Evolutionary conservation across 2,113 vertebrate genomes (phyloP).

Genomic region (Grammatotria lemairii): DNA sequence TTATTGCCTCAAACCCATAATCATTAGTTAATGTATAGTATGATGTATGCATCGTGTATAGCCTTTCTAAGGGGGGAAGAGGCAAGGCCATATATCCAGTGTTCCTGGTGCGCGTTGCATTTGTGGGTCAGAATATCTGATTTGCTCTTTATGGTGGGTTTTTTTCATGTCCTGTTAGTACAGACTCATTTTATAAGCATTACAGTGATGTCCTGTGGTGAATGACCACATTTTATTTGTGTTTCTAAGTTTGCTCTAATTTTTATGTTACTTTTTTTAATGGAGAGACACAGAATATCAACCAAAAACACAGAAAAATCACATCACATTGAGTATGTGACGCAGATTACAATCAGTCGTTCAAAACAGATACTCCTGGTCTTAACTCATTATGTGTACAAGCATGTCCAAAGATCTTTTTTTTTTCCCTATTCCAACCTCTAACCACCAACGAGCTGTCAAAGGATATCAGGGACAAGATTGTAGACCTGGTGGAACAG

Average conservation of each 20-base stretch:
- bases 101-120: neutral
- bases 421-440: neutral
- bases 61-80: neutral
- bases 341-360: neutral
- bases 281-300: neutral
- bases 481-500: neutral
- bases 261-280: neutral
- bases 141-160: accelerated
- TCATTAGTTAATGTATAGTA: neutral
- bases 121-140: neutral
- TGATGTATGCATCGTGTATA: neutral
- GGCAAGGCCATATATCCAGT: neutral
- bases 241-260: neutral
- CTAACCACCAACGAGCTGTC: neutral
- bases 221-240: neutral
- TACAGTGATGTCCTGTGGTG: neutral
- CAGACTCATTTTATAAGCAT: neutral
- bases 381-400: neutral
- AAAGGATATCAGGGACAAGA: neutral
- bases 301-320: neutral
- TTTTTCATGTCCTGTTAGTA: neutral
- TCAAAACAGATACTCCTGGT: neutral
- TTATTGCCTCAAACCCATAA: neutral
- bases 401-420: neutral
- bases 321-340: neutral